These are phyloP conservation scores for Gavia stellata DNA, from an alignment of 2,113 vertebrate species.

Conservation along the genomic window DNA sequence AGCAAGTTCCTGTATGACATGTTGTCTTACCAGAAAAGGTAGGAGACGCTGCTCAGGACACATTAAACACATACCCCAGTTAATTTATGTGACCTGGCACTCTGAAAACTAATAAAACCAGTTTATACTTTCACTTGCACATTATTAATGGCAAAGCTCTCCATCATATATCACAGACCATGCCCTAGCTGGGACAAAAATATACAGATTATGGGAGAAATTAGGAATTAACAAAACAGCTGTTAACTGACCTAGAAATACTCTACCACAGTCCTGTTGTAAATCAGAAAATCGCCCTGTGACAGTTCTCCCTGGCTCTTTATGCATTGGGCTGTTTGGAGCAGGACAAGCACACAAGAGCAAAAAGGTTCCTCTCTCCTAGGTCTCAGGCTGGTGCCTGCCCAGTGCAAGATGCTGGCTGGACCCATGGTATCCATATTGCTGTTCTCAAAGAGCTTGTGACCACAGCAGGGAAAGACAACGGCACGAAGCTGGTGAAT, in stretches of 20 bases:
- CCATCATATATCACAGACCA: constrained; percentile 58
- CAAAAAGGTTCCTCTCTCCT: neutral
- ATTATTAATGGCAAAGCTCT: constrained; percentile 69
- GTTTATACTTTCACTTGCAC: constrained; percentile 40
- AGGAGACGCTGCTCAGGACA: neutral
- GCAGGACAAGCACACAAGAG: neutral
- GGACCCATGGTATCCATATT: neutral
- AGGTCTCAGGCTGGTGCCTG: neutral
- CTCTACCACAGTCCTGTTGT: constrained; percentile 10
- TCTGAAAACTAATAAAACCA: constrained; percentile 57
- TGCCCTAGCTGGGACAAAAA: constrained; percentile 49
- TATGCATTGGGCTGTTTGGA: neutral
- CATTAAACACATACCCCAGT: neutral
- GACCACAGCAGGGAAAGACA: neutral
- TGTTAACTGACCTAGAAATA: constrained; percentile 66
- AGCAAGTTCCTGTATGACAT: neutral
- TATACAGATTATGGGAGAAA: constrained; percentile 69
- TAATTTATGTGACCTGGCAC: constrained; percentile 54
- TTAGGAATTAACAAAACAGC: constrained; percentile 71
- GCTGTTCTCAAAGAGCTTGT: neutral
- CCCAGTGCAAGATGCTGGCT: neutral
- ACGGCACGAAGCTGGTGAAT: neutral
- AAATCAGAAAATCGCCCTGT: constrained; percentile 66
- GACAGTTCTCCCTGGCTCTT: neutral
- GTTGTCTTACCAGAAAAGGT: neutral